Percentiles rank a stretch among this genome's conserved stretches.
These are phyloP conservation scores for Cataglyphis cursor DNA, from an alignment of 2,888 invertebrate genomes.

Conservation along the genomic window DNA sequence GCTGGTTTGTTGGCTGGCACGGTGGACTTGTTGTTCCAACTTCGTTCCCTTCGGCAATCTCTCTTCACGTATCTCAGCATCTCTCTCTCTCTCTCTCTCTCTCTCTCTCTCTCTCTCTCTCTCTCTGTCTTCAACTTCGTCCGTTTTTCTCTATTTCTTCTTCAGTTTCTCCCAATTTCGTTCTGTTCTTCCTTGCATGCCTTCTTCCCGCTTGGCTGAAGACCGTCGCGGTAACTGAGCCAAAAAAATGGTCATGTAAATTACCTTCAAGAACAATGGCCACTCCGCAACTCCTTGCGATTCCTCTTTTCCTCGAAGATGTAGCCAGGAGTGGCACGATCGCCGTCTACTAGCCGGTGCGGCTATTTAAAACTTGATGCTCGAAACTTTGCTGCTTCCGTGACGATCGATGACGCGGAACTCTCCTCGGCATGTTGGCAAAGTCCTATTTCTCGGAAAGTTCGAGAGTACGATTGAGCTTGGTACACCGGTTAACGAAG, in stretches of 20 bases:
- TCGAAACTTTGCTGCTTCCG: slow-evolving; percentile 67
- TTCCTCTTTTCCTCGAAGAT: slow-evolving; percentile 59
- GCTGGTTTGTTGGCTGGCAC: slow-evolving; percentile 70
- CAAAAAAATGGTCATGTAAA: slow-evolving; percentile 78
- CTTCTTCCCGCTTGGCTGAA: slow-evolving; percentile 51
- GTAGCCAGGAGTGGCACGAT: slow-evolving; percentile 55
- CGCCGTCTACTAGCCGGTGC: slow-evolving; percentile 57
- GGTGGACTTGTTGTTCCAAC: slow-evolving; percentile 82
- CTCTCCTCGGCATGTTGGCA: slow-evolving; percentile 57
- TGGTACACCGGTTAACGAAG: slow-evolving; percentile 56
- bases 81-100: slow-evolving; percentile 30
- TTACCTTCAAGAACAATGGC: slow-evolving; percentile 78
- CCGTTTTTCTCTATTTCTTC: slow-evolving; percentile 26
- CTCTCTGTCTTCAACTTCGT: slow-evolving; percentile 27
- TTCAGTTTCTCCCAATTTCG: slow-evolving; percentile 53
- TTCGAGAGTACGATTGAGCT: slow-evolving; percentile 52
- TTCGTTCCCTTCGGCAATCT: slow-evolving; percentile 74
- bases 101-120: background rate
- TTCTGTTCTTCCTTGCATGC: slow-evolving; percentile 13
- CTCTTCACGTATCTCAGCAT: slow-evolving; percentile 60
- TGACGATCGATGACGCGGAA: slow-evolving; percentile 70
- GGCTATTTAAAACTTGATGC: slow-evolving; percentile 74
- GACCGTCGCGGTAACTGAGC: slow-evolving; percentile 71
- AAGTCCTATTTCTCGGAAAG: slow-evolving; percentile 42
- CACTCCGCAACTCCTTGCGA: slow-evolving; percentile 52